Percentiles rank a stretch among this genome's conserved stretches.
These are phyloP conservation scores for Ectropis crepuscularia DNA, from an alignment of 2,888 invertebrate genomes.

Conservation along the genomic window DNA sequence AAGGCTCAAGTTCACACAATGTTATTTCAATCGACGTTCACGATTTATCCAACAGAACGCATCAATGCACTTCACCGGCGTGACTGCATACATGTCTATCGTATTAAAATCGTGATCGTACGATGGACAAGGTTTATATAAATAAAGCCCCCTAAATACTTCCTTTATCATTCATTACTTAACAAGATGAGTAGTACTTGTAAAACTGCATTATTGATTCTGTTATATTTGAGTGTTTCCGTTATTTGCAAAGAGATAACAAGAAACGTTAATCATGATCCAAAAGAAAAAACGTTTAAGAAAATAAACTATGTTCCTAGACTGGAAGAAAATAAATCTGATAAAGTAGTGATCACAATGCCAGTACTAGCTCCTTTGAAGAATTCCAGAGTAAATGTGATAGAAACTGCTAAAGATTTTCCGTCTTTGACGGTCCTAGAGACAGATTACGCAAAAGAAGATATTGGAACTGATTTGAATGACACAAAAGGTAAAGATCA, in stretches of 20 bases:
- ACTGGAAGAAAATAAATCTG: not conserved
- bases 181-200: slow-evolving; percentile 56
- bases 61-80: slow-evolving; percentile 14
- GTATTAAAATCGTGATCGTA: slow-evolving; percentile 60
- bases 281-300: too few relatives aligned
- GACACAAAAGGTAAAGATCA: not conserved
- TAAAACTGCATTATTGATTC: slow-evolving; percentile 34
- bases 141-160: slow-evolving; percentile 62
- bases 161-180: slow-evolving; percentile 55
- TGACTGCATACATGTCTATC: slow-evolving; percentile 29
- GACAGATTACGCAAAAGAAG: slow-evolving; percentile 35
- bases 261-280: not conserved
- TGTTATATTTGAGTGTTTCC: slow-evolving; percentile 10
- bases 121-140: slow-evolving; percentile 63
- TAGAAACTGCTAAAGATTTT: slow-evolving; percentile 72
- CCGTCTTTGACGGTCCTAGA: slow-evolving; percentile 64
- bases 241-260: slow-evolving; percentile 17
- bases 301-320: too few relatives aligned
- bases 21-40: not conserved
- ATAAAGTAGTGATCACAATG: slow-evolving; percentile 33
- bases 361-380: slow-evolving; percentile 65
- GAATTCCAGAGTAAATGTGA: slow-evolving; percentile 49
- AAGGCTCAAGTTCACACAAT: not conserved
- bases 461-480: not conserved
- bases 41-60: not conserved